Evolutionary conservation across 2,113 vertebrate species (phyloP), one percentile per base, ranked within the genome.

Genomic region (Macaca mulatta): DNA sequence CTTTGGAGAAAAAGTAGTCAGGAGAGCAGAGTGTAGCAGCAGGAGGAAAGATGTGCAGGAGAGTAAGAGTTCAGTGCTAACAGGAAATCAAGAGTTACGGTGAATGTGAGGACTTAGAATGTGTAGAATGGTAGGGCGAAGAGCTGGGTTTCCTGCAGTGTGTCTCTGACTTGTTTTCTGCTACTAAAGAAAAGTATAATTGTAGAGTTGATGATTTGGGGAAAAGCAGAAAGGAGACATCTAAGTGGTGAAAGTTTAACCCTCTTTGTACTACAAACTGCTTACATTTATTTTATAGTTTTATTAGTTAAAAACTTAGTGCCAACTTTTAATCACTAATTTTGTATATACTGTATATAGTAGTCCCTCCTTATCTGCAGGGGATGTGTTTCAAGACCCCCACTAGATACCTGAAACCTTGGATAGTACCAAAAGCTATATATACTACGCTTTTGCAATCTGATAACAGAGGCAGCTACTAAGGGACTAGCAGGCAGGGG

Each of bases 301-400:
- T 93, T 92, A 48, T 90, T 93, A 92, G 6, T 77, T 94, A 57
- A 83, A 88, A 96, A 89, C 69, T 72, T 61, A 83, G 23, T 61
- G 52, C 38, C 27, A 59, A 83, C 9, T 83, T 27, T 75, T 50
- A 59, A 75, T 94, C 12, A 79, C 69, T 79, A 40, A n/a, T 72
- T 89, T 72, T 96, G 38, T 67, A 64, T 93, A n/a, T 90, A 83
- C 8, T 61, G 10, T 92, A 27, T 61, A 69, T 2, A 78, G 74
- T 14, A 77, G 74, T 45, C 38, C 72, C 72, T 40, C 38, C 11
- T 74, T 3, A 40, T 75, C 22, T 43, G 72, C 22, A 14, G 72
- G 72, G 38, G 22, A 7, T 43, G n/a, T 45, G 40, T 77, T 77
- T 40, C 40, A 77, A 45, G 25, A 27, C 74, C 40, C 74, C 40